Evolutionary conservation across 2,888 invertebrate genomes (phyloP).

Genomic region (Bombylius major): DNA sequence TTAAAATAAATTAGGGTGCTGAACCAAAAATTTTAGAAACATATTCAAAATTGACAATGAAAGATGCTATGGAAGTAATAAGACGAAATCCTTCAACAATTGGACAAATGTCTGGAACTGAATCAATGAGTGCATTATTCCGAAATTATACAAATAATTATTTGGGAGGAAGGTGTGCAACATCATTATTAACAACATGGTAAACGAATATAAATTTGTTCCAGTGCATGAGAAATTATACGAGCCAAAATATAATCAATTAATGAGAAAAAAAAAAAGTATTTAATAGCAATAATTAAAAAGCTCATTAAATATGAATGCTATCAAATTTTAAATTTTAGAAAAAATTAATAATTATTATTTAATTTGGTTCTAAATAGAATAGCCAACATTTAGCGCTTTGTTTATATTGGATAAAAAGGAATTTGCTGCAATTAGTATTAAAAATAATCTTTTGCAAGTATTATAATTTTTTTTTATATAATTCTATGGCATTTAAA

Average conservation of each 20-base stretch:
- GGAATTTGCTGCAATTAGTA: too few relatives aligned
- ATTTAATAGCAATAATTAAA: too few relatives aligned
- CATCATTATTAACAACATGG: constrained; percentile 41
- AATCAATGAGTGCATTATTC: constrained; percentile 84
- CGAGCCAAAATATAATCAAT: not conserved
- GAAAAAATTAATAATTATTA: too few relatives aligned
- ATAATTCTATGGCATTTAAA: too few relatives aligned
- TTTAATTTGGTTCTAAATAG: too few relatives aligned
- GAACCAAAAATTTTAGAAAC: constrained; percentile 91
- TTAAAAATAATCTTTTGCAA: too few relatives aligned
- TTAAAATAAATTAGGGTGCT: constrained; percentile 42
- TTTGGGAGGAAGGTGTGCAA: constrained; percentile 69
- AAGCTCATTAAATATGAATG: too few relatives aligned
- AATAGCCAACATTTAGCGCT: too few relatives aligned
- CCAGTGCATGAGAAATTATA: constrained; percentile 17
- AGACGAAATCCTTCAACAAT: constrained; percentile 75
- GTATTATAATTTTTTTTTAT: too few relatives aligned
- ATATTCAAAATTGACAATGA: constrained; percentile 84
- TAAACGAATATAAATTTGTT: constrained; percentile 36
- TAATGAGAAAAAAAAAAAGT: not conserved
- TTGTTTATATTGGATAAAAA: too few relatives aligned
- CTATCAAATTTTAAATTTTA: too few relatives aligned
- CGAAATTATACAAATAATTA: constrained; percentile 75
- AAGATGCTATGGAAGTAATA: constrained; percentile 87
- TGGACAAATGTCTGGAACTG: constrained; percentile 76